These are phyloP conservation scores for Mallotus villosus DNA, from an alignment of 2,797 vertebrate species.

Conservation along the genomic window DNA sequence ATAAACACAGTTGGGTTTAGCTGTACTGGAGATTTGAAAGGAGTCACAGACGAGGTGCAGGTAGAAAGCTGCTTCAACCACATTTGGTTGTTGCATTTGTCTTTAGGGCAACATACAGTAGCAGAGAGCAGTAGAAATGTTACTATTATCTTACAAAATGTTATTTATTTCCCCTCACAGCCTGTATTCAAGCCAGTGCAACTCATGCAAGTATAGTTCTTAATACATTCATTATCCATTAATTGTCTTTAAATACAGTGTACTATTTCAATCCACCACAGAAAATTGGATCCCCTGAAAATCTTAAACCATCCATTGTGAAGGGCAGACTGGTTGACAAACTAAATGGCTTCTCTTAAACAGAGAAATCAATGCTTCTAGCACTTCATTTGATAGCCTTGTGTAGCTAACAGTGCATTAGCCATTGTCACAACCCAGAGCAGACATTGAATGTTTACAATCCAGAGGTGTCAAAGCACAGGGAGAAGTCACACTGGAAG, in stretches of 20 bases:
- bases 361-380: constrained; percentile 9
- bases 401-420: constrained; percentile 17
- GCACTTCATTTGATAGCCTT: constrained; percentile 4
- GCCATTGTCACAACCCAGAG: not conserved
- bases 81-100: not conserved
- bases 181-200: no score
- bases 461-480: constrained; percentile 4
- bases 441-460: constrained; percentile 5
- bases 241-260: not conserved
- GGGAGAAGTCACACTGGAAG: constrained; percentile 4
- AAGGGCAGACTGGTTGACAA: not conserved
- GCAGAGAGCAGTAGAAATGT: no score
- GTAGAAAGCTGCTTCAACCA: not conserved
- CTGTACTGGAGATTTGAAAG: not conserved
- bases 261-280: not conserved
- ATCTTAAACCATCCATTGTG: not conserved
- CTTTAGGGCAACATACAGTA: no score
- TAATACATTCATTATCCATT: not conserved
- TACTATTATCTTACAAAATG: no score
- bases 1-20: not conserved
- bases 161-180: no score
- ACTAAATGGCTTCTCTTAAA: not conserved
- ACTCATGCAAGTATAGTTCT: no score
- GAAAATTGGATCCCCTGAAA: constrained; percentile 3
- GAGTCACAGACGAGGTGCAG: not conserved